Evolutionary conservation across 2,797 vertebrate species (phyloP), one percentile per base, ranked within the genome.

Genomic region (Loris lydekkerianus): DNA sequence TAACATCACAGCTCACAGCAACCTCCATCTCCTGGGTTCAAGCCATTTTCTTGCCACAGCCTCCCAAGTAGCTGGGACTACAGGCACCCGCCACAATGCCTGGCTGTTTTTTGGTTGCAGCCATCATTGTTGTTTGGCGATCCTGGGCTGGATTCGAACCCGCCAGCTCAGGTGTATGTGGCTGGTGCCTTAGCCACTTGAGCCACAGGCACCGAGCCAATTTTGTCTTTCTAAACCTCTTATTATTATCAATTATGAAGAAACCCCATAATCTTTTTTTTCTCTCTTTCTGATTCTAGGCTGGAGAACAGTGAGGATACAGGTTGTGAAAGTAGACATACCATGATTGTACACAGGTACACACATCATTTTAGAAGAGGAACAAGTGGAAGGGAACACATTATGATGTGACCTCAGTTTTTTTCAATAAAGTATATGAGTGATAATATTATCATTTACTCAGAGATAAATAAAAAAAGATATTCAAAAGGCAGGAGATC

Each of bases 361-460:
- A 82, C 23, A 86, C 17, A 40, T 75, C 67, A 53, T 86, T 90
- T 53, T 77, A 82, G 56, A 85, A 94, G 37, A 86, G 31, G 14
- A 92, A 85, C 18, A 84, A 65, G 11, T 56, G 77, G 43, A 77
- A 77, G 7, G 34, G 21, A 95, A 60, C 18, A 61, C 29, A n/a
- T 86, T 86, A 67, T 29, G 21, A 29, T 53, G 17, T 69, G 37
- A 21, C 46, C 60, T 89, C 15, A 46, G 9, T 67, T 89, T 85
- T 85, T 89, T 31, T 85, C 37, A 89, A 49, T 75, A 49, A 40
- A 37, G 37, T 73, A n/a, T 80, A n/a, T 65, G 85, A 85, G 3
- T 70, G 3, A 37, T 83, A 83, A 29, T 40, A 53, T 4, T 27
- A 77, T 65, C 65, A 73, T 58, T 81, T 81, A 67, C 27, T 65